Conservation (phyloP, 2,888 invertebrate species). For the Lordiphosa fenestrarum region DNA sequence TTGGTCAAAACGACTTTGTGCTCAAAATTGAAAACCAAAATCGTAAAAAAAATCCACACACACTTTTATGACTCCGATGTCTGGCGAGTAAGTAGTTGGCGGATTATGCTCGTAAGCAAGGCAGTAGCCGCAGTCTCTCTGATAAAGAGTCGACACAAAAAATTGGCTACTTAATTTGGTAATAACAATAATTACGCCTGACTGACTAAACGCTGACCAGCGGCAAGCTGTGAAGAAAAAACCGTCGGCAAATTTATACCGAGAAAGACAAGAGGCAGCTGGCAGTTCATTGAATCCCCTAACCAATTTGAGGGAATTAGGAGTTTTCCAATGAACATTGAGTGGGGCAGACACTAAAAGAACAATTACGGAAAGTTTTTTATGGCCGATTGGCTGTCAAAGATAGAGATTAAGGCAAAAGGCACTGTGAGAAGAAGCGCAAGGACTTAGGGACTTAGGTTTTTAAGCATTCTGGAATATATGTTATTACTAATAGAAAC, state of each 20-base stretch:
- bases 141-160: slow-evolving; percentile 61
- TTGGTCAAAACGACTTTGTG: slow-evolving; percentile 73
- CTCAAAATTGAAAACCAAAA: slow-evolving; percentile 64
- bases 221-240: slow-evolving; percentile 27
- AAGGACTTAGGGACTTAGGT: too few species aligned
- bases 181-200: slow-evolving; percentile 74
- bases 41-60: slow-evolving; percentile 44
- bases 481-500: background rate
- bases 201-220: slow-evolving; percentile 70
- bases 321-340: slow-evolving; percentile 6
- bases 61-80: slow-evolving; percentile 36
- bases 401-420: background rate
- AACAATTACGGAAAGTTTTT: slow-evolving; percentile 20
- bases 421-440: background rate
- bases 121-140: slow-evolving; percentile 35
- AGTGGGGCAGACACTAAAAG: slow-evolving; percentile 11
- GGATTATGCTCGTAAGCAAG: slow-evolving; percentile 50
- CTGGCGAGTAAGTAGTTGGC: slow-evolving; percentile 45
- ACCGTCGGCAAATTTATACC: slow-evolving; percentile 43
- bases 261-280: slow-evolving; percentile 48
- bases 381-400: slow-evolving; percentile 2
- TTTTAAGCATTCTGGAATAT: too few species aligned
- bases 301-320: slow-evolving; percentile 20
- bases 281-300: slow-evolving; percentile 50
- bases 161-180: slow-evolving; percentile 74